Percentiles rank a stretch among this genome's conserved stretches.
phyloP scores from a whole-genome alignment of 2,113 vertebrate genomes.

The Microcebus lehilahytsara region DNA sequence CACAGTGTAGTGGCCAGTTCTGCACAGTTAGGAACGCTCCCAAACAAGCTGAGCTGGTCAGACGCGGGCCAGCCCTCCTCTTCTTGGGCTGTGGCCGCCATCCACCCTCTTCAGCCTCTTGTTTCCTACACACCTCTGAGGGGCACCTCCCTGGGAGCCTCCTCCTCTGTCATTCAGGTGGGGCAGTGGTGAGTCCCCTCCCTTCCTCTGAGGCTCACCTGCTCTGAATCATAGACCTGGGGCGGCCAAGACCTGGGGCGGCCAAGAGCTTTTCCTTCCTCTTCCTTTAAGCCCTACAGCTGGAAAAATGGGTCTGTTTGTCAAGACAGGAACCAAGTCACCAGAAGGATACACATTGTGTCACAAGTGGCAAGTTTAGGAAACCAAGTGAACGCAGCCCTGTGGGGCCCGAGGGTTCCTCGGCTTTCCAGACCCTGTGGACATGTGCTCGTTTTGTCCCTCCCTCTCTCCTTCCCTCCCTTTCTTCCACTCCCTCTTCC shows the following conservation, averaged over 20 bases:
- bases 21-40: background rate
- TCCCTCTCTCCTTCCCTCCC: too few relatives aligned
- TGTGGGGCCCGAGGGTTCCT: too few relatives aligned
- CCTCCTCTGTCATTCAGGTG: background rate
- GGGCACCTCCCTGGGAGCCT: background rate
- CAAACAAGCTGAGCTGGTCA: background rate
- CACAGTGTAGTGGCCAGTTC: background rate
- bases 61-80: background rate
- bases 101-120: too few relatives aligned
- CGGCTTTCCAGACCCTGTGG: background rate
- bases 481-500: background rate
- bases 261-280: background rate
- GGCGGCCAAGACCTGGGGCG: background rate
- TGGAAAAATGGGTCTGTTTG: background rate
- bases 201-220: background rate
- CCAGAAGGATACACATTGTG: background rate
- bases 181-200: background rate
- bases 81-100: accelerated
- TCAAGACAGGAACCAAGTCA: background rate
- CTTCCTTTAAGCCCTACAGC: background rate
- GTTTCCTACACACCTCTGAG: background rate
- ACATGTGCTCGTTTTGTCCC: accelerated
- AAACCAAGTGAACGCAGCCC: background rate
- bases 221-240: background rate
- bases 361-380: background rate